phyloP scores from a whole-genome alignment of 2,113 vertebrate genomes.

The Mustelus asterias region DNA sequence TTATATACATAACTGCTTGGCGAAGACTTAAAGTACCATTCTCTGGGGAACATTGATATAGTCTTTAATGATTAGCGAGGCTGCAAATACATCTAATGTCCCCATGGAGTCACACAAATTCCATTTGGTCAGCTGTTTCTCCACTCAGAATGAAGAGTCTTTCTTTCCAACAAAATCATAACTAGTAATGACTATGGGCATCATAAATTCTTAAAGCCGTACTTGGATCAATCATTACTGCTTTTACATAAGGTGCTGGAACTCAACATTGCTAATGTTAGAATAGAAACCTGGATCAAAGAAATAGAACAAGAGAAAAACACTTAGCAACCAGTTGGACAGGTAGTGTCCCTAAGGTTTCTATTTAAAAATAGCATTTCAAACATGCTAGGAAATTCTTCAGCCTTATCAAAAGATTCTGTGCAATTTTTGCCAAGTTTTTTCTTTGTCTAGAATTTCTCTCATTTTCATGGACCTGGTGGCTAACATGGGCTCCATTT shows the following conservation, averaged over 20 bases:
- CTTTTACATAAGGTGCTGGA: neutral
- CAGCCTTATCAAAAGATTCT: neutral
- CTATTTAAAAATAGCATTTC: neutral
- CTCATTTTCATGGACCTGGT: neutral
- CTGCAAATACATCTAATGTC: neutral
- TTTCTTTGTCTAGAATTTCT: neutral
- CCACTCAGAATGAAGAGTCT: neutral
- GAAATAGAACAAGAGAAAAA: neutral
- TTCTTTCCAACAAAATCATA: slow-evolving; percentile 2
- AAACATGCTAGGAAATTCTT: neutral
- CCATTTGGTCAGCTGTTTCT: neutral
- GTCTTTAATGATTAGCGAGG: slow-evolving; percentile 3
- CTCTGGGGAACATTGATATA: slow-evolving; percentile 26
- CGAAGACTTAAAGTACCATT: slow-evolving; percentile 4
- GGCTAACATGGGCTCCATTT: neutral
- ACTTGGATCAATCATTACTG: neutral
- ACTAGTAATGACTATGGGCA: neutral
- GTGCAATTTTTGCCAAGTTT: neutral
- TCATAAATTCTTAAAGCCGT: slow-evolving; percentile 15
- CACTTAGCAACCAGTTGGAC: neutral
- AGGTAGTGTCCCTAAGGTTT: neutral
- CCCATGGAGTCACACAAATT: slow-evolving; percentile 24
- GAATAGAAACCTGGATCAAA: neutral
- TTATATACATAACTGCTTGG: slow-evolving; percentile 19
- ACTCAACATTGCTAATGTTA: neutral